Percentiles rank a stretch among this genome's conserved stretches.
These are phyloP conservation scores for Rhogogaster chlorosoma DNA, from an alignment of 2,888 invertebrate genomes.

Conservation along the genomic window DNA sequence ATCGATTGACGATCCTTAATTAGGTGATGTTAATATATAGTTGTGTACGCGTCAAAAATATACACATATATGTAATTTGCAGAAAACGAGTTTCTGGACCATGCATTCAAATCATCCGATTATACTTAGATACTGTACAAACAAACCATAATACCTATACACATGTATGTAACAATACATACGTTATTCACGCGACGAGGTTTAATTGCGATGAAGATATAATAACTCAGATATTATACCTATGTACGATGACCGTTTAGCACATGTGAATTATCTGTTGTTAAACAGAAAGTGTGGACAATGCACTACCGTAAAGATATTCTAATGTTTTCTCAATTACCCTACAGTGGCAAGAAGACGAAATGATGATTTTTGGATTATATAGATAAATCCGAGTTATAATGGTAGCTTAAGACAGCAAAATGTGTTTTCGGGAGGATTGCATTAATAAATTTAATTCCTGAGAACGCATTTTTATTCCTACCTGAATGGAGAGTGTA, in stretches of 20 bases:
- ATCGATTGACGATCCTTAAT: not conserved
- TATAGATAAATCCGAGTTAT: constrained; percentile 2
- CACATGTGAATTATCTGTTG: not conserved
- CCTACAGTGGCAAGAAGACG: not conserved
- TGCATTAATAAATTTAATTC: constrained; percentile 1
- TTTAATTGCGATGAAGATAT: not conserved
- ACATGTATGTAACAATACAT: not conserved
- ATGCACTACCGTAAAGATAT: not conserved
- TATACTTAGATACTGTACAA: constrained; percentile 1
- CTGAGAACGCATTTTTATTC: constrained; percentile 22
- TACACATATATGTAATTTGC: not conserved
- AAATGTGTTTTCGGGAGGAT: constrained; percentile 22
- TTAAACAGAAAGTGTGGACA: not conserved
- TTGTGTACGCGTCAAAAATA: not conserved
- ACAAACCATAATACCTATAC: not conserved
- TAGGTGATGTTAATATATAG: constrained; percentile 1
- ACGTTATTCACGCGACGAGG: not conserved
- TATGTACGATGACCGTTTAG: not conserved
- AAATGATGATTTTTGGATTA: not conserved
- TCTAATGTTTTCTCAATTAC: constrained; percentile 9
- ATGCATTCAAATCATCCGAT: constrained; percentile 14
- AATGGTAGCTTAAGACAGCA: constrained; percentile 30
- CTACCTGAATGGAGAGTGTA: constrained; percentile 32
- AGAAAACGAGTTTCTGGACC: not conserved
- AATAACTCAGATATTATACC: not conserved